These are phyloP conservation scores for Cheumatopsyche charites DNA, from an alignment of 1,140 invertebrate species.

Conservation along the genomic window DNA sequence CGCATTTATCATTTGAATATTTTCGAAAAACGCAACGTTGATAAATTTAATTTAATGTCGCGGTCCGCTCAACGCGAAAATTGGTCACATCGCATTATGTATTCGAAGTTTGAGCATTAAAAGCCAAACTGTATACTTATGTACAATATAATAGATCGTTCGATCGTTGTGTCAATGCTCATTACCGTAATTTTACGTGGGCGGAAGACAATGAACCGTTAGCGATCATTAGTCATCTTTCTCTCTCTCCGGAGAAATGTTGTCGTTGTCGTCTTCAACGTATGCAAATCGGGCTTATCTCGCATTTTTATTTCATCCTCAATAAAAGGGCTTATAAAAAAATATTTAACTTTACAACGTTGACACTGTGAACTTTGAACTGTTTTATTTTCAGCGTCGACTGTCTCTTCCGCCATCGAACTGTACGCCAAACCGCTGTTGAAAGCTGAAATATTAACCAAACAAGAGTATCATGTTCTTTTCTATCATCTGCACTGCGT, in stretches of 20 bases:
- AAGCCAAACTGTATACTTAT: too few relatives aligned
- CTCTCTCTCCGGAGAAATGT: background rate
- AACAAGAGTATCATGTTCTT: conserved; percentile 58
- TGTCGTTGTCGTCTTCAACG: background rate
- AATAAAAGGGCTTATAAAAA: conserved; percentile 15
- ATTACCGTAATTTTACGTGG: conserved; percentile 33
- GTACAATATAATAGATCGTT: too few relatives aligned
- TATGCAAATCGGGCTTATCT: conserved; percentile 1
- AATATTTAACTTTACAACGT: background rate
- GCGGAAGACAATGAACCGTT: conserved; percentile 43
- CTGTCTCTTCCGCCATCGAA: conserved; percentile 57
- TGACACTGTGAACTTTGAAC: background rate
- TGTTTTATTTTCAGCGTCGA: conserved; percentile 54
- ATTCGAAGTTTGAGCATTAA: too few relatives aligned
- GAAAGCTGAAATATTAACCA: conserved; percentile 57
- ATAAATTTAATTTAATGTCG: too few relatives aligned
- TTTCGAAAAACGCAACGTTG: too few relatives aligned
- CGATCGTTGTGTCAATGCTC: conserved; percentile 13
- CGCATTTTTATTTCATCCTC: background rate
- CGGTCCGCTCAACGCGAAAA: too few relatives aligned
- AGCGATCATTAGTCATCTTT: conserved; percentile 43
- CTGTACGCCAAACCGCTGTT: conserved; percentile 58
- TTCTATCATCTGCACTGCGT: conserved; percentile 60
- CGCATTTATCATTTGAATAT: too few relatives aligned
- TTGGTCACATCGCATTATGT: too few relatives aligned